phyloP scores from a whole-genome alignment of 2,113 vertebrate species.

The Gavia stellata region DNA sequence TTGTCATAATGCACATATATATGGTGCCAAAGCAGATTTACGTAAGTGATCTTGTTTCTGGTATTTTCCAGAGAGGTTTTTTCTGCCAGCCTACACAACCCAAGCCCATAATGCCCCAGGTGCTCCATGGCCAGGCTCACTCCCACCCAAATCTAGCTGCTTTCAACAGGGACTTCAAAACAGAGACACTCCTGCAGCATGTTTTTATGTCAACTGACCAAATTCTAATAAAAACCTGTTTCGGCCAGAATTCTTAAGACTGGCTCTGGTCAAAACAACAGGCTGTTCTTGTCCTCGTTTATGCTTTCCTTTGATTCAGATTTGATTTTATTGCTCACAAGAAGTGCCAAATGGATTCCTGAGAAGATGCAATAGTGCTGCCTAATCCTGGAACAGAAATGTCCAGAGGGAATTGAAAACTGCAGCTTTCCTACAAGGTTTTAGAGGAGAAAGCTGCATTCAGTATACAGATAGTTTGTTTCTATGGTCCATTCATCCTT shows the following conservation, averaged over 20 bases:
- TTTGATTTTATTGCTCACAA: not conserved
- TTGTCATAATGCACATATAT: fast-evolving
- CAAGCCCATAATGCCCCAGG: not conserved
- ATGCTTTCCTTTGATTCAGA: not conserved
- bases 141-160: not conserved
- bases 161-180: not conserved
- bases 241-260: fast-evolving
- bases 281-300: not conserved
- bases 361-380: not conserved
- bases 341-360: not conserved
- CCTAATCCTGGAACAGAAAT: not conserved
- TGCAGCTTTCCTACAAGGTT: not conserved
- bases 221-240: not conserved
- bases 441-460: not conserved
- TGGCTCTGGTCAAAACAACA: not conserved
- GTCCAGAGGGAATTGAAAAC: not conserved
- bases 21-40: not conserved
- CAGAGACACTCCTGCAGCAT: fast-evolving
- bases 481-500: fast-evolving
- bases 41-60: fast-evolving
- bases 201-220: fast-evolving
- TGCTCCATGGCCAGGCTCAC: fast-evolving
- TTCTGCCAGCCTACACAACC: not conserved
- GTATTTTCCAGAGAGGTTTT: not conserved
- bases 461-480: too few species aligned